phyloP scores from a whole-genome alignment of 1,140 invertebrate species.

The Ladona fulva region DNA sequence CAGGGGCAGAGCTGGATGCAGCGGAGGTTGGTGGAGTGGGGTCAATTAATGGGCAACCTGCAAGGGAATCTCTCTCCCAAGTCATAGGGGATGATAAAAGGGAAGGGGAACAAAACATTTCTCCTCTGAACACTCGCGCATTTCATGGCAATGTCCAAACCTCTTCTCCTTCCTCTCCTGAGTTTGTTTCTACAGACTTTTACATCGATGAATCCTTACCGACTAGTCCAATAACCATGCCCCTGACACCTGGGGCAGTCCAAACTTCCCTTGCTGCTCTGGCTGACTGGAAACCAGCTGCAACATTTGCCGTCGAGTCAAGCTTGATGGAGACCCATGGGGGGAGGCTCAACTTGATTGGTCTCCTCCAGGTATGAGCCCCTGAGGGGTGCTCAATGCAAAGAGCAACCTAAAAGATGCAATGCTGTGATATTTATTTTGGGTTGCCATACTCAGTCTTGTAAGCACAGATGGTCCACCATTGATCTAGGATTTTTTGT shows the following conservation, averaged over 20 bases:
- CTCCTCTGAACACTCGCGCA: not conserved
- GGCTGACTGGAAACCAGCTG: not conserved
- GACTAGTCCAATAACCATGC: constrained; percentile 34
- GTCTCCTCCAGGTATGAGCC: constrained; percentile 1
- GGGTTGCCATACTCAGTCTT: too few species aligned
- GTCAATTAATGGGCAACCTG: constrained; percentile 12
- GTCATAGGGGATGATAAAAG: not conserved
- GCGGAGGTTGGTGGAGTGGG: constrained; percentile 20
- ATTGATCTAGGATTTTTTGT: too few species aligned
- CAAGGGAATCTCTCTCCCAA: not conserved
- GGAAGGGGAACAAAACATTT: not conserved
- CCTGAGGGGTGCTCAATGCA: not conserved
- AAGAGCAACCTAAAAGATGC: not conserved
- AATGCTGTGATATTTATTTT: too few species aligned
- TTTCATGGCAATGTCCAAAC: constrained; percentile 23
- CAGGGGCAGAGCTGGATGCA: constrained; percentile 12
- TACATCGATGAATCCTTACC: constrained; percentile 78
- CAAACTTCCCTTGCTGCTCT: not conserved
- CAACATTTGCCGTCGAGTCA: not conserved
- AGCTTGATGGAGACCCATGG: not conserved
- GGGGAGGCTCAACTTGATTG: not conserved
- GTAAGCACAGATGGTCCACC: too few species aligned
- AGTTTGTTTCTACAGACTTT: constrained; percentile 70
- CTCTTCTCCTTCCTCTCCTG: constrained; percentile 34
- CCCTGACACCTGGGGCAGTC: not conserved